phyloP scores from a whole-genome alignment of 2,113 vertebrate species.

The Lipophrys pholis region DNA sequence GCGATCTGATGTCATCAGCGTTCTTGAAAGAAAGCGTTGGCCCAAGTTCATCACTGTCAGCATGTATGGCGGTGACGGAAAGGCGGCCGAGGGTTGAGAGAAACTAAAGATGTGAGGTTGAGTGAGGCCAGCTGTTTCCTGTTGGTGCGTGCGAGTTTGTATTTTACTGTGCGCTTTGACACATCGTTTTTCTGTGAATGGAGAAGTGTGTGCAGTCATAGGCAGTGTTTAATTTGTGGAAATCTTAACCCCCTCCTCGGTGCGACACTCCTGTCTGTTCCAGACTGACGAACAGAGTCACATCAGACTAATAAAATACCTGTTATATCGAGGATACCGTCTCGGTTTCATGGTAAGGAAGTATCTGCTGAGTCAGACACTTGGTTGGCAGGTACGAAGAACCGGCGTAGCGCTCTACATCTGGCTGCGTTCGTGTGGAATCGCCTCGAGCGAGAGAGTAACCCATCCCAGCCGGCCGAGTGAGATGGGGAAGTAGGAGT shows the following conservation, averaged over 20 bases:
- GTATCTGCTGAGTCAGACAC: conserved; percentile 15
- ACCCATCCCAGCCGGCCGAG: background rate
- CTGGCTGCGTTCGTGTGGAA: background rate
- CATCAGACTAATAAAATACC: background rate
- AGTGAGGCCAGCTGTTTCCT: conserved; percentile 32
- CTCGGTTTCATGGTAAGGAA: background rate
- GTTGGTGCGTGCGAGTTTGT: background rate
- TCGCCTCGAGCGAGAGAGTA: conserved; percentile 9
- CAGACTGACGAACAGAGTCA: background rate
- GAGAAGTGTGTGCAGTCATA: conserved; percentile 14
- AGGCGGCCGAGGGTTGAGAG: background rate
- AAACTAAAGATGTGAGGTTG: background rate
- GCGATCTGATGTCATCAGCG: background rate
- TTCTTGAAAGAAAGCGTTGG: background rate
- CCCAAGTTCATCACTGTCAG: too few relatives aligned
- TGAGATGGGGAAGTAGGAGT: conserved; percentile 26
- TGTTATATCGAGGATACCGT: background rate
- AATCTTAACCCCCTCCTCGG: background rate
- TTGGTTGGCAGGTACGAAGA: conserved; percentile 7
- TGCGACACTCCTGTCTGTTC: background rate
- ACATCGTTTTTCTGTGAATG: conserved; percentile 9
- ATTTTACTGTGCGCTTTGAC: background rate
- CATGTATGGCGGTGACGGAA: background rate
- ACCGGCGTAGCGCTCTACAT: background rate
- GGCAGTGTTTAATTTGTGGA: background rate